phyloP scores from a whole-genome alignment of 2,888 invertebrate species.

The Protonemura montana region DNA sequence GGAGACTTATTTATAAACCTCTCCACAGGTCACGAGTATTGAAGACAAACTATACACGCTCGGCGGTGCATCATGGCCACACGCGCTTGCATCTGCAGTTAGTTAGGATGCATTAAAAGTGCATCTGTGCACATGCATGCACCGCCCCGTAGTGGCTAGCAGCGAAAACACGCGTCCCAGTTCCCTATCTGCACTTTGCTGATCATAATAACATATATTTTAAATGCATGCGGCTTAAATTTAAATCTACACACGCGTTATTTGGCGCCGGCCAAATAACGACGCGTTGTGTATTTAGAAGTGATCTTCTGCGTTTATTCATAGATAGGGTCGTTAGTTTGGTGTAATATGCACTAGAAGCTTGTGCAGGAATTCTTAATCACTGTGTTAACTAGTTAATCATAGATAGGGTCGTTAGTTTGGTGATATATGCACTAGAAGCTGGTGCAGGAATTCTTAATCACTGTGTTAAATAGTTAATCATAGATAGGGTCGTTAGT shows the following conservation, averaged over 20 bases:
- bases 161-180: not conserved
- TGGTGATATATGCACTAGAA: too few relatives aligned
- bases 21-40: too few relatives aligned
- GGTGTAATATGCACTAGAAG: too few relatives aligned
- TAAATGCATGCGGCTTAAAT: not conserved
- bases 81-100: not conserved
- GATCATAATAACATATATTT: not conserved
- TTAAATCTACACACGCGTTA: not conserved
- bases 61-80: not conserved
- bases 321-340: not conserved
- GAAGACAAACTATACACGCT: not conserved
- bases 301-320: not conserved
- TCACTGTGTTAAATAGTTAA: too few relatives aligned
- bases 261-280: not conserved
- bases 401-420: too few relatives aligned
- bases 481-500: too few relatives aligned
- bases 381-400: too few relatives aligned
- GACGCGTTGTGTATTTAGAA: not conserved
- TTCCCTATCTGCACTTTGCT: not conserved
- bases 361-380: too few relatives aligned
- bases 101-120: not conserved
- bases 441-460: too few relatives aligned
- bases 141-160: not conserved
- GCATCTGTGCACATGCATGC: constrained; percentile 1
- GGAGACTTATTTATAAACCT: too few relatives aligned